Conservation (phyloP, 2,797 vertebrate genomes). For the Carduelis carduelis region DNA sequence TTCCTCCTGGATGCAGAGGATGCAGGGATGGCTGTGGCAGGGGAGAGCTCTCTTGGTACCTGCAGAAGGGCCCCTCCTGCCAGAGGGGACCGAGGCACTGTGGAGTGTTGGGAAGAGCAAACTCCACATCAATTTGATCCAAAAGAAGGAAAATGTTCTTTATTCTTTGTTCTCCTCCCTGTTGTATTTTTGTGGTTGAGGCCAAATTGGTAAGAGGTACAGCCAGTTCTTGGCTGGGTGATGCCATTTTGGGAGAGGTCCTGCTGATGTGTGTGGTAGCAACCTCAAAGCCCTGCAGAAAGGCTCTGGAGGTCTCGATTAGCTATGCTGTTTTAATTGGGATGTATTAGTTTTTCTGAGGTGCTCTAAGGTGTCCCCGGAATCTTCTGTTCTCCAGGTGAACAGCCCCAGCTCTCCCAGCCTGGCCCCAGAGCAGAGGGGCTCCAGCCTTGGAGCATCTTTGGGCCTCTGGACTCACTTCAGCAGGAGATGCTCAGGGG, state of each 20-base stretch:
- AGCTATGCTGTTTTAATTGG: background rate
- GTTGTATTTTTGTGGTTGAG: background rate
- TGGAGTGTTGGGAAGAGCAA: rapidly evolving
- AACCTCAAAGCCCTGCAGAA: background rate
- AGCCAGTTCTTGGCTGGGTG: rapidly evolving
- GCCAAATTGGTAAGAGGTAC: background rate
- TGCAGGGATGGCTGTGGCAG: background rate
- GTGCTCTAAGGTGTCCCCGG: background rate
- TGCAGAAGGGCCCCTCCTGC: background rate
- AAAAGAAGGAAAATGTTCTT: rapidly evolving
- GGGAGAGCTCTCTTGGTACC: rapidly evolving
- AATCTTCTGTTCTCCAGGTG: background rate
- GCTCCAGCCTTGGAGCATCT: background rate
- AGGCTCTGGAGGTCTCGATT: background rate
- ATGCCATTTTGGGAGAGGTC: background rate
- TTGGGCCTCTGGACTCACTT: background rate
- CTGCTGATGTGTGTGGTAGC: background rate
- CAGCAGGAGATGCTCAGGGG: background rate
- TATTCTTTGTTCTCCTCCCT: background rate
- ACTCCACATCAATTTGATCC: background rate
- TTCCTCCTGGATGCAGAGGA: rapidly evolving
- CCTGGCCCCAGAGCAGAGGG: background rate
- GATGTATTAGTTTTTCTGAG: background rate
- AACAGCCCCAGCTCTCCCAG: background rate
- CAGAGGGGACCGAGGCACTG: background rate